Conservation (phyloP, 2,113 vertebrate species). For the Ptilorrhoa leucosticta region DNA sequence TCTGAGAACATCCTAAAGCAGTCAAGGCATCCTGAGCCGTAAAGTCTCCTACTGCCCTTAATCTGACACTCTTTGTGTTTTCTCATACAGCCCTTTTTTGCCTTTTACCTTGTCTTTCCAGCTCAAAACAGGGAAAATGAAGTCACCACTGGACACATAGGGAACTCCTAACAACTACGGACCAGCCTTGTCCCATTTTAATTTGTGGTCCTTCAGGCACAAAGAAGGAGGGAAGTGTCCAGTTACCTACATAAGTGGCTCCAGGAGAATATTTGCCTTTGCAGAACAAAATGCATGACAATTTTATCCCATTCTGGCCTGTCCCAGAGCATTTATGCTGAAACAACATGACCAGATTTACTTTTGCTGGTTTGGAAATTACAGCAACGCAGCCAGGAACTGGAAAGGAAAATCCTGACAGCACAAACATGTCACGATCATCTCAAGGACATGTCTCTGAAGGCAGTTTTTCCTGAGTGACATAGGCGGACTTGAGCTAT, state of each 20-base stretch:
- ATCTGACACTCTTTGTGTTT: neutral
- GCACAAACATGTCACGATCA: neutral
- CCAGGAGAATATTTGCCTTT: neutral
- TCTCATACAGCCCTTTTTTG: neutral
- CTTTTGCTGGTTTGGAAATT: neutral
- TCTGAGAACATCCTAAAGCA: neutral
- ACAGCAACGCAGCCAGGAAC: neutral
- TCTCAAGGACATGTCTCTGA: neutral
- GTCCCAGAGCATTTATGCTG: neutral
- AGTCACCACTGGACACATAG: neutral
- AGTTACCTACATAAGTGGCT: neutral
- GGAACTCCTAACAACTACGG: neutral
- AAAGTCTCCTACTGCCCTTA: neutral
- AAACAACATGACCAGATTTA: neutral
- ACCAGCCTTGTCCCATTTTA: neutral
- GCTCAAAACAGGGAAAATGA: neutral
- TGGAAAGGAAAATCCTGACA: neutral
- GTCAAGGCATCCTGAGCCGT: neutral
- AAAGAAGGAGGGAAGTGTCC: neutral
- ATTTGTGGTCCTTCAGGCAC: neutral
- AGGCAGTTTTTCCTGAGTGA: neutral
- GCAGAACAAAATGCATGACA: neutral
- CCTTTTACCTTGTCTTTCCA: neutral
- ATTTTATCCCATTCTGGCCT: neutral
- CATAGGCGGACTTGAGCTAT: neutral